These are phyloP conservation scores for Crocidura indochinensis DNA, from an alignment of 2,797 vertebrate genomes.

Conservation along the genomic window DNA sequence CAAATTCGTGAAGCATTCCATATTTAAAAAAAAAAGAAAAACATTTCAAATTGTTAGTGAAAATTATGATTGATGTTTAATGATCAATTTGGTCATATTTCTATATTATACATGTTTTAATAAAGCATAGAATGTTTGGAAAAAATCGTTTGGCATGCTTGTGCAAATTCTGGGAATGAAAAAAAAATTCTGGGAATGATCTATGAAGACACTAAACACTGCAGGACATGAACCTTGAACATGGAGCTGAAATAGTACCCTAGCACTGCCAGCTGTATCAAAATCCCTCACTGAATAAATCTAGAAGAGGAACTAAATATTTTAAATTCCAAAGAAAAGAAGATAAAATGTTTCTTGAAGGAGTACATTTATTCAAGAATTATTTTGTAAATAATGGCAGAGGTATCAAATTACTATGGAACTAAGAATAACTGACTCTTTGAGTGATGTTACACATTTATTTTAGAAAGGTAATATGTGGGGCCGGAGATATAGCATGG, in stretches of 20 bases:
- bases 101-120: not conserved
- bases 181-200: too few species aligned
- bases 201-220: too few species aligned
- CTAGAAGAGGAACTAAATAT: not conserved
- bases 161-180: too few species aligned
- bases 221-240: too few species aligned
- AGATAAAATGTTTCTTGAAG: not conserved
- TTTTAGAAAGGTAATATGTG: conserved; percentile 56
- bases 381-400: conserved; percentile 2
- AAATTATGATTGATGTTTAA: conserved; percentile 21
- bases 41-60: conserved; percentile 13
- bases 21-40: not conserved
- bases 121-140: not conserved
- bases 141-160: not conserved
- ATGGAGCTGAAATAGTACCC: too few species aligned
- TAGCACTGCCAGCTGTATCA: too few species aligned
- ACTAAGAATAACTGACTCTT: conserved; percentile 47
- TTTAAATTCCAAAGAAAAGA: conserved; percentile 14
- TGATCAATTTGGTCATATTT: conserved; percentile 24
- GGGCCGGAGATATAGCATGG: too few species aligned
- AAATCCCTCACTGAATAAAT: not conserved
- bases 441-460: conserved; percentile 25
- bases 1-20: not conserved
- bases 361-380: conserved; percentile 23
- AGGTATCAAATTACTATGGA: not conserved